A percentile compares a stretch with the other conserved stretches of the same genome.
Conservation (phyloP, 30 jellyfish, hydroid and myxozoan species). For the Catostylus mosaicus region DNA sequence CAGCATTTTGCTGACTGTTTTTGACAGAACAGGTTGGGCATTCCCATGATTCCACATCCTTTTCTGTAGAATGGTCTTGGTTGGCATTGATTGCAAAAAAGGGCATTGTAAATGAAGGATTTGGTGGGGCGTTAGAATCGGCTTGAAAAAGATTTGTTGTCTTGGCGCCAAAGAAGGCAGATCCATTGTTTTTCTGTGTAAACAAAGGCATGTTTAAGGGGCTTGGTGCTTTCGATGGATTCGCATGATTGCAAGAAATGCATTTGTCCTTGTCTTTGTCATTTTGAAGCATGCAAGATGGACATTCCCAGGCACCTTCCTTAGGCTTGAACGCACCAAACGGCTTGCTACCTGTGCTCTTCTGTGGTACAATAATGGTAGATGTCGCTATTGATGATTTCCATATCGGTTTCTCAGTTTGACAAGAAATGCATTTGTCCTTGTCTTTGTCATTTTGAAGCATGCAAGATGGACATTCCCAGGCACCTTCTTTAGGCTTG, state of each 20-base stretch:
- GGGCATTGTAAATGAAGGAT: constrained; percentile 12
- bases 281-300: constrained; percentile 23
- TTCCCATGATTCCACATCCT: no score
- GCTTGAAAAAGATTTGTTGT: background rate
- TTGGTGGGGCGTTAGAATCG: background rate
- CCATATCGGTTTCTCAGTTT: no score
- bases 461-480: no score
- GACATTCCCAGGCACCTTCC: constrained; percentile 49
- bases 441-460: no score
- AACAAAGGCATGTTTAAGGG: background rate
- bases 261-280: constrained; percentile 2
- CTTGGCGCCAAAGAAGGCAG: background rate
- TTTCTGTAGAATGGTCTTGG: no score
- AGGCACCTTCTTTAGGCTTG: no score
- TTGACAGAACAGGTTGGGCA: no score
- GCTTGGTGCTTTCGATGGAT: constrained; percentile 14
- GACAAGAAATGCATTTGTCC: no score
- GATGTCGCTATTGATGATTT: no score
- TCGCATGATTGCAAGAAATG: constrained; percentile 35
- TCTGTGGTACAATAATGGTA: no score
- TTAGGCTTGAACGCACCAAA: background rate
- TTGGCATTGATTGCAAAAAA: background rate
- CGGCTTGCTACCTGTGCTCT: background rate
- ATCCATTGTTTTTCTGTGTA: background rate
- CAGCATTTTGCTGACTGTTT: background rate